Percentiles rank a stretch among this genome's conserved stretches.
Conservation (phyloP, 2,113 vertebrate species). For the Pelodiscus sinensis region DNA sequence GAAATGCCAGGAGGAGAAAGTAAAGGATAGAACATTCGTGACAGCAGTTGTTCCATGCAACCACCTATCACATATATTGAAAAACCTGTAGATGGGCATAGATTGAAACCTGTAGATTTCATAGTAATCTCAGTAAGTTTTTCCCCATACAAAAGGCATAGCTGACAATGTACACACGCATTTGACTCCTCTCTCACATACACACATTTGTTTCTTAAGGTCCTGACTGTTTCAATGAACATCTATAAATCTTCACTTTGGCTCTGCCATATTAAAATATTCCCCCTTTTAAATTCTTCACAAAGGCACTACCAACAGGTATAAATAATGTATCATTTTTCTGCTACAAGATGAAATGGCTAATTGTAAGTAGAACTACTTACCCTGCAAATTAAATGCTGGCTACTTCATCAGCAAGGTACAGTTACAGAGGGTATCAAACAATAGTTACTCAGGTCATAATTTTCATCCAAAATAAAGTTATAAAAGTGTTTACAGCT, state of each 20-base stretch:
- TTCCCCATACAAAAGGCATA: accelerated
- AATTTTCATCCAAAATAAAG: slow-evolving; percentile 13
- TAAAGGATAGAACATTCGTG: too few relatives aligned
- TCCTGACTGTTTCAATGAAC: neutral
- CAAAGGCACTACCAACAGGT: neutral
- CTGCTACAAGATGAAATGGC: neutral
- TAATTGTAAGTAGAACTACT: neutral
- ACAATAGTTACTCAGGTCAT: neutral
- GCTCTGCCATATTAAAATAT: neutral
- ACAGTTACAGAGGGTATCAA: neutral
- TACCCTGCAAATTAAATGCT: neutral
- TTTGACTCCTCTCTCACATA: neutral
- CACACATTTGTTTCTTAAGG: accelerated
- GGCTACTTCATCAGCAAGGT: neutral
- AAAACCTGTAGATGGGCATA: too few relatives aligned
- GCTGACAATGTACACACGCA: accelerated
- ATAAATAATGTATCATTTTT: neutral
- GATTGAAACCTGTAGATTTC: too few relatives aligned
- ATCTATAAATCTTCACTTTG: neutral
- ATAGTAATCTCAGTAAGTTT: too few relatives aligned
- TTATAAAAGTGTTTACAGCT: slow-evolving; percentile 37
- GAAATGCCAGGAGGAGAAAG: too few relatives aligned
- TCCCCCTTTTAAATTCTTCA: neutral
- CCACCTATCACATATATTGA: too few relatives aligned
- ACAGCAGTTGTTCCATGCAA: too few relatives aligned